These are phyloP conservation scores for Characodon lateralis DNA, from an alignment of 2,797 vertebrate species.

Conservation along the genomic window DNA sequence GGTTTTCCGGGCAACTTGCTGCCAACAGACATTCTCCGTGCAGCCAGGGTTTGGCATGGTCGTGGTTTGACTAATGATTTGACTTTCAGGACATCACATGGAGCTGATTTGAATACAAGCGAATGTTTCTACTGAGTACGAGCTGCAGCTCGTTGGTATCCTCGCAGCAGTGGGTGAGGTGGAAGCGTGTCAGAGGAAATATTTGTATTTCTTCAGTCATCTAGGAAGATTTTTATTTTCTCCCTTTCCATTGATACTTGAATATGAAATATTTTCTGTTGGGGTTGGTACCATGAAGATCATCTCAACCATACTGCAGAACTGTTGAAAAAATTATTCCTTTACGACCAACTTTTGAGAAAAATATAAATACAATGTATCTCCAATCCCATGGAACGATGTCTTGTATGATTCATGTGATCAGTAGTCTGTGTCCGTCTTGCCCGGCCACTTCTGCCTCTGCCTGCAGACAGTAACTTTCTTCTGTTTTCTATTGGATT, in stretches of 20 bases:
- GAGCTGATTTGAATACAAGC: slow-evolving; percentile 64
- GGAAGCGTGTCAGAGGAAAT: not conserved
- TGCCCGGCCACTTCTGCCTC: slow-evolving; percentile 24
- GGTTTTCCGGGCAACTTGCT: not conserved
- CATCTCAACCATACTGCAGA: not conserved
- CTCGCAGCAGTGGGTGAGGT: not conserved
- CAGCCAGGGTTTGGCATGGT: slow-evolving; percentile 21
- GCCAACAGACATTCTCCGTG: slow-evolving; percentile 11
- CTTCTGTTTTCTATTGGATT: slow-evolving; percentile 23
- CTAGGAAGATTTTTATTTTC: not conserved
- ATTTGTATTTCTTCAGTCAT: not conserved
- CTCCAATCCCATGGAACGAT: not conserved
- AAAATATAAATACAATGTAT: not conserved
- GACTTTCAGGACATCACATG: slow-evolving; percentile 56
- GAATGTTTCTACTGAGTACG: slow-evolving; percentile 14
- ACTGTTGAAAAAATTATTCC: not conserved
- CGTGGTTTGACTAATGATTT: slow-evolving; percentile 68
- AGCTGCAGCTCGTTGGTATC: slow-evolving; percentile 28
- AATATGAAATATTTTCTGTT: not conserved
- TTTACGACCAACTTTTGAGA: not conserved
- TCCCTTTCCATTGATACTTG: not conserved
- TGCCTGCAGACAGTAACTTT: slow-evolving; percentile 28
- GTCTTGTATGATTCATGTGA: slow-evolving; percentile 26
- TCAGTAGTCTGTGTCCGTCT: slow-evolving; percentile 30
- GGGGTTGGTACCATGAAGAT: not conserved